These are phyloP conservation scores for Rhinogobius similis DNA, from an alignment of 2,113 vertebrate genomes.

Conservation along the genomic window DNA sequence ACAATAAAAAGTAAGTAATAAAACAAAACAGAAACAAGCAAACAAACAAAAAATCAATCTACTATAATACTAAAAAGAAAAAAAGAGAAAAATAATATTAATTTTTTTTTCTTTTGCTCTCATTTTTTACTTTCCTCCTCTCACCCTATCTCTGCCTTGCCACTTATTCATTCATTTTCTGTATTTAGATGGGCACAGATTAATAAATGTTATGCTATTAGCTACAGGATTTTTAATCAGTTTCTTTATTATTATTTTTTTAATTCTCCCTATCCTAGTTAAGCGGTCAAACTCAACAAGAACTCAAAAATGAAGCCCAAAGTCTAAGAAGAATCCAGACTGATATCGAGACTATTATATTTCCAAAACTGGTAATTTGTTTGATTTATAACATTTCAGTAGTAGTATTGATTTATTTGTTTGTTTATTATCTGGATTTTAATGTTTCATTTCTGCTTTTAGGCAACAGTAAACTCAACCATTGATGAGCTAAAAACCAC, in stretches of 20 bases:
- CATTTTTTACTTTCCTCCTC: too few species aligned
- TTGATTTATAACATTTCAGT: not conserved
- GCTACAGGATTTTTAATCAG: not conserved
- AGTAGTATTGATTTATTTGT: not conserved
- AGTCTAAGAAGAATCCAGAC: constrained; percentile 68
- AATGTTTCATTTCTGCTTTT: constrained; percentile 26
- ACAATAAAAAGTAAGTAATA: too few species aligned
- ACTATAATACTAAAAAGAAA: too few species aligned
- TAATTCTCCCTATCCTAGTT: not conserved
- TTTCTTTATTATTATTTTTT: not conserved
- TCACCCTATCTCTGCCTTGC: too few species aligned
- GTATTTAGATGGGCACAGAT: too few species aligned
- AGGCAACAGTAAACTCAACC: constrained; percentile 72
- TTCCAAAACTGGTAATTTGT: constrained; percentile 68
- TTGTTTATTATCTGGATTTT: not conserved
- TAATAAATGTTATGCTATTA: too few species aligned
- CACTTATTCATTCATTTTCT: too few species aligned
- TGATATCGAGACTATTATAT: constrained; percentile 61
- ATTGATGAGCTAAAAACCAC: constrained; percentile 48
- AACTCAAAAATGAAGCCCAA: constrained; percentile 35
- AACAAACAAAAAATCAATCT: too few species aligned
- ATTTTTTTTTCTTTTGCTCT: too few species aligned
- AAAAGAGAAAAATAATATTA: too few species aligned
- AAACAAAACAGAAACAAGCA: too few species aligned
- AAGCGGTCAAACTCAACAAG: rapidly evolving